Base-by-base conservation (phyloP, 2,888 invertebrate species). In the Orthosia incerta region DNA sequence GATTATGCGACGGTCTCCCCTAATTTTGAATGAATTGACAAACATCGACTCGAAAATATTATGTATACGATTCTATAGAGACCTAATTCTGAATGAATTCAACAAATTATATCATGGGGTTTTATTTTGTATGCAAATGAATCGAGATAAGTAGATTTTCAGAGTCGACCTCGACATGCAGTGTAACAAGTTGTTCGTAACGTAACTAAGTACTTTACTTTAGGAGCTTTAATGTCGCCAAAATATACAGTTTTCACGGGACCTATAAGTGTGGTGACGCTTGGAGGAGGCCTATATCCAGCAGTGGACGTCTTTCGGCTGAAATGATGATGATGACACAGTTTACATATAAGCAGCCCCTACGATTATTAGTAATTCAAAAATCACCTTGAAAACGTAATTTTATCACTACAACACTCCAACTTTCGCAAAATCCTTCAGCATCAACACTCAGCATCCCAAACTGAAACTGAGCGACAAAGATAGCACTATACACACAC, bases 401-500 rank as follows among this genome's bases (percentile, higher is more conserved):
- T 12, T 31, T 53, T 13, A 26, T 12, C 15, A 39, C 15, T 18
- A 48, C 12, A 55, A 51, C 18, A 39, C 31, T 12, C 2, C 0
- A 57, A 65, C 26, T 68, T 66, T 66, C 16, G 51, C 66, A 64
- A 53, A 56, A 65, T 68, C 50, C 71, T 77, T 81, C 70, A 80
- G 77, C 60, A 50, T 81, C 70, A 80, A 73, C 60, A 50, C 46
- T 15, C 55, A 74, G 51, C 60, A 62, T 73, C 55, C 56, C 18
- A 71, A 68, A 68, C 80, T 85, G 70, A 80, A 87, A 80, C 55
- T 13, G 67, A 65, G 68, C 23, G 57, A 83, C 63, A 57, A 74
- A 74, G 83, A 84, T 62, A 83, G 65, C 20, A 59, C 12, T n/a
- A 71, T 50, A 74, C 26, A 15, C 26, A 15, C 50, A 23, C 48